phyloP scores from a whole-genome alignment of 2,113 vertebrate genomes.

The Peromyscus maniculatus region DNA sequence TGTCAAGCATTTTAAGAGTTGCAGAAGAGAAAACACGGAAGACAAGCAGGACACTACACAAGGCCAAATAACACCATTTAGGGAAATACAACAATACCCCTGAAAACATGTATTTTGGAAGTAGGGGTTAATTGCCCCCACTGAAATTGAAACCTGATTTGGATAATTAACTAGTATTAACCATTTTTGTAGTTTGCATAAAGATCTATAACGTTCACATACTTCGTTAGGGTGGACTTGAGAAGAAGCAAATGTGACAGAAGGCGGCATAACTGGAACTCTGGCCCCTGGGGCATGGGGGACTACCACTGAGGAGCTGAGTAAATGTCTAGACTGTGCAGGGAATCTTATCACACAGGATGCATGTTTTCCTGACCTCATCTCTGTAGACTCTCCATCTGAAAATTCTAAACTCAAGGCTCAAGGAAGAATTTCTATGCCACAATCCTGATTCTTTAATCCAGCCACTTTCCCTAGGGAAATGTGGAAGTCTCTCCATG shows the following conservation, averaged over 20 bases:
- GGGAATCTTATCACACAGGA: not conserved
- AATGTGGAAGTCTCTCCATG: not conserved
- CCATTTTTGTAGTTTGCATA: not conserved
- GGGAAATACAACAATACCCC: not conserved
- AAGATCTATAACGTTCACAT: not conserved
- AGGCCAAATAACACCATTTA: not conserved
- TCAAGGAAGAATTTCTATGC: not conserved
- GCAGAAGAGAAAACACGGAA: not conserved
- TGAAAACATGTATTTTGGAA: not conserved
- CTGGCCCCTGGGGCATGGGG: not conserved
- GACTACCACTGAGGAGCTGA: not conserved
- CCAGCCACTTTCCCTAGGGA: not conserved
- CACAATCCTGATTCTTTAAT: not conserved
- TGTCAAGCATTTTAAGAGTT: not conserved
- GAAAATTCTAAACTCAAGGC: not conserved
- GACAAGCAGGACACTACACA: not conserved
- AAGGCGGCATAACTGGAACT: no score
- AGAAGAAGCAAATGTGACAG: not conserved
- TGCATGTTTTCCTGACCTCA: not conserved
- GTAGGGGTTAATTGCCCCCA: not conserved
- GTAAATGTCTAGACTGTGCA: no score
- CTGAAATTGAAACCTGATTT: slow-evolving; percentile 39
- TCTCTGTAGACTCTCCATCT: not conserved
- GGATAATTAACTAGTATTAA: not conserved
- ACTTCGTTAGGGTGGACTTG: not conserved